These are phyloP conservation scores for Muschampia plurimacula DNA, from an alignment of 2,888 invertebrate genomes.

Conservation along the genomic window DNA sequence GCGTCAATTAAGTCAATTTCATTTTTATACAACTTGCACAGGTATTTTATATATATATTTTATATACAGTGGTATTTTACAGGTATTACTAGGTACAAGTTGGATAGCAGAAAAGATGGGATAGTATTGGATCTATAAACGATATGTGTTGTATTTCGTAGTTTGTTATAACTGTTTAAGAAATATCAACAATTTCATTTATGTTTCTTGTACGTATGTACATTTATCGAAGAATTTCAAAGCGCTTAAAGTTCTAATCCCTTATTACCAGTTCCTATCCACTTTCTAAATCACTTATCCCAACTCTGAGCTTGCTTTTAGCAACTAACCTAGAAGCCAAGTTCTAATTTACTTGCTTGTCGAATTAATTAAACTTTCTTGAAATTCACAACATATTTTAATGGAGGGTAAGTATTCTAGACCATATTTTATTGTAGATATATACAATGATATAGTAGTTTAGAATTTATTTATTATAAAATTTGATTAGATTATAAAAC, in stretches of 20 bases:
- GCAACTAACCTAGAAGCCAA: conserved; percentile 13
- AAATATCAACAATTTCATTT: neutral
- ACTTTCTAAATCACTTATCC: conserved; percentile 12
- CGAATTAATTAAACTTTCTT: conserved; percentile 13
- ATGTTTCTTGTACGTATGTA: neutral
- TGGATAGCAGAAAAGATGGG: too few species aligned
- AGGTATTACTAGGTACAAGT: too few species aligned
- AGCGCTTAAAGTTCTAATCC: neutral
- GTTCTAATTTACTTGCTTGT: conserved; percentile 24
- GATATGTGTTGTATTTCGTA: neutral
- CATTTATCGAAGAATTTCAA: neutral
- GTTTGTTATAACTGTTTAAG: neutral
- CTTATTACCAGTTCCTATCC: conserved; percentile 3
- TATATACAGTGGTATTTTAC: too few species aligned
- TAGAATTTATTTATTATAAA: too few species aligned
- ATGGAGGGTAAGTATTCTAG: neutral
- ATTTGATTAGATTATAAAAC: too few species aligned
- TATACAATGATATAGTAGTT: neutral
- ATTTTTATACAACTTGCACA: too few species aligned
- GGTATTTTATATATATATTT: too few species aligned
- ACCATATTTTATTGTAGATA: neutral
- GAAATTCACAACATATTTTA: conserved; percentile 15
- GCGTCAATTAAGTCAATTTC: too few species aligned
- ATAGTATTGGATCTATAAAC: too few species aligned
- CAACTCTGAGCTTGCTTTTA: neutral